These are phyloP conservation scores for Promerops cafer DNA, from an alignment of 2,113 vertebrate species.

Conservation along the genomic window DNA sequence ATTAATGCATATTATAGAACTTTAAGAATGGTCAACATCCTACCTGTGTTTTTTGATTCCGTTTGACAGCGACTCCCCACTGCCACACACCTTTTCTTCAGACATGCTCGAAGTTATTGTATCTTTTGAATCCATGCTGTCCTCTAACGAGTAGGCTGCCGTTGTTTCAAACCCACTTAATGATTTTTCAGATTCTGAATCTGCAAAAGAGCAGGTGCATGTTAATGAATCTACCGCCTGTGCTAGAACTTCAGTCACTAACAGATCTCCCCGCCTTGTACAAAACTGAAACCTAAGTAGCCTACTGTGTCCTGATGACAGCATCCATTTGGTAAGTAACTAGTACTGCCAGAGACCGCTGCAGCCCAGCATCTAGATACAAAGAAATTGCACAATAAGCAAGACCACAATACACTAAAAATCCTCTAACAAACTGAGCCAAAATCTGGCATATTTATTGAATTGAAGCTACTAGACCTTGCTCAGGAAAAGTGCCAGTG, in stretches of 20 bases:
- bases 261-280: slow-evolving; percentile 54
- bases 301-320: slow-evolving; percentile 76
- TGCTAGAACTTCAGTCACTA: slow-evolving; percentile 40
- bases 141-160: slow-evolving; percentile 76
- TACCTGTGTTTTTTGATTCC: slow-evolving; percentile 91
- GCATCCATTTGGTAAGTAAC: slow-evolving; percentile 67
- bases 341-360: background rate
- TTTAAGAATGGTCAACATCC: background rate
- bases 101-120: slow-evolving; percentile 73
- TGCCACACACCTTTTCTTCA: slow-evolving; percentile 78
- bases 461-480: background rate
- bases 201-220: slow-evolving; percentile 73
- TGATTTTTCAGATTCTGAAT: slow-evolving; percentile 87
- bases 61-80: slow-evolving; percentile 78
- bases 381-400: background rate
- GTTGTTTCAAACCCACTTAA: slow-evolving; percentile 87
- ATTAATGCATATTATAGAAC: background rate
- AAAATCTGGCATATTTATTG: background rate
- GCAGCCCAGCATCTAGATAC: background rate
- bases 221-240: slow-evolving; percentile 52
- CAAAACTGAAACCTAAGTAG: slow-evolving; percentile 81
- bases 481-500: background rate
- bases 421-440: background rate
- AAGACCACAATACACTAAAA: background rate
- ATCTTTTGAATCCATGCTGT: slow-evolving; percentile 72